Base-by-base conservation (phyloP, 2,113 vertebrate genomes). In the Protobothrops mucrosquamatus region DNA sequence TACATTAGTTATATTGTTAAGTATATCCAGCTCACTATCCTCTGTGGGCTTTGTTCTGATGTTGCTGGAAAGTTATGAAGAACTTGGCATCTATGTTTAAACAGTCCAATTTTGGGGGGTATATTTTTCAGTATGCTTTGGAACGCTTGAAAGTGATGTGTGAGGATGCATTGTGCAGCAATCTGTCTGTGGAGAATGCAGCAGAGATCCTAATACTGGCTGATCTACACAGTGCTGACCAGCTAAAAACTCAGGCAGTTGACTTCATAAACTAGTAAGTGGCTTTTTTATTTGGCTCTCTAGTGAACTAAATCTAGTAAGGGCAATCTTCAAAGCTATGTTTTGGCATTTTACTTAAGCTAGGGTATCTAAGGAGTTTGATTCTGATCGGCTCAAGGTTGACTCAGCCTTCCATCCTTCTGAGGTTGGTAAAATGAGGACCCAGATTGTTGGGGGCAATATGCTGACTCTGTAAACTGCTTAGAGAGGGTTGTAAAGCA, bases 201-300 rank as follows among this genome's bases (percentile, higher is more conserved):
- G 98, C 98, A 0, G 99, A 99, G 95, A 98, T 98, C 95, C 98
- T 99, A 94, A 98, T 99, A 95, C 97, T 99, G 94, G 98, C 98
- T 61, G 98, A 99, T 97, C 98, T 98, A 89, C 98, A 99, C 97
- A 98, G 98, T 1, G 98, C 99, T 0, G 98, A 99, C 95, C 99
- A 99, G 92, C 97, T 99, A 94, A 99, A 98, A 96, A 98, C 98
- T 6, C 99, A 98, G 96, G 98, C 98, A 0, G 98, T 98, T 94
- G 98, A 99, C 97, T 99, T 99, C 97, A 99, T 99, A 96, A 99
- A 98, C 98, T 98, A 98, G 98, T 98, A 97, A 98, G 98, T 98
- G 97, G 98, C 98, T 93, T 39, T 74, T 88, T 57, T 64, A 59
- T 55, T 88, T 85, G 43, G 8, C 48, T 59, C 34, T 59, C 92